Percentiles rank a stretch among this genome's conserved stretches.
Conservation (phyloP, 2,888 invertebrate species). For the Trachelus tabidus region DNA sequence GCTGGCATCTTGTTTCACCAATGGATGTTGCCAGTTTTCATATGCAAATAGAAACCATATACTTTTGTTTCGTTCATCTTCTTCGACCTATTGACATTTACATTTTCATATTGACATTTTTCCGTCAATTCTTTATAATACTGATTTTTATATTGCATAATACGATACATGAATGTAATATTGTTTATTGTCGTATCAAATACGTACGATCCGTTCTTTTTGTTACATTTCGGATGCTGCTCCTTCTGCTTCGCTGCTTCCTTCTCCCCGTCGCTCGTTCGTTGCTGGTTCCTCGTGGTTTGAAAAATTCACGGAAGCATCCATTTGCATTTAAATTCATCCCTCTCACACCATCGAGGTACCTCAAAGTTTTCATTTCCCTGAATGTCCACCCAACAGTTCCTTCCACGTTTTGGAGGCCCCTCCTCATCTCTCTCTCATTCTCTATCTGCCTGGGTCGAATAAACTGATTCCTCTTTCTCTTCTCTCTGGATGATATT, state of each 20-base stretch:
- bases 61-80: not conserved
- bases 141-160: not conserved
- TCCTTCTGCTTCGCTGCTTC: not conserved
- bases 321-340: conserved; percentile 3
- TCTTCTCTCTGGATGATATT: not conserved
- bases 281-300: not conserved
- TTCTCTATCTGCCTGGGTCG: too few species aligned
- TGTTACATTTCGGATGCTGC: not conserved
- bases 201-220: not conserved
- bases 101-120: not conserved
- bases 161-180: not conserved
- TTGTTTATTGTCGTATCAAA: not conserved
- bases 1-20: not conserved
- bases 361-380: not conserved
- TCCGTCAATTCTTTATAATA: not conserved
- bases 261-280: not conserved
- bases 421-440: too few species aligned
- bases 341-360: not conserved
- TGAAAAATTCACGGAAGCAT: not conserved
- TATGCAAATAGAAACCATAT: not conserved
- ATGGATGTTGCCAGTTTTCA: not conserved
- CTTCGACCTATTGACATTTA: not conserved
- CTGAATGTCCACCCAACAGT: not conserved
- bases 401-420: not conserved
- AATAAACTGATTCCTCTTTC: too few species aligned